A percentile compares a stretch with the other conserved stretches of the same genome.
phyloP scores from a whole-genome alignment of 2,113 vertebrate species.

The Perca schrenkii region DNA sequence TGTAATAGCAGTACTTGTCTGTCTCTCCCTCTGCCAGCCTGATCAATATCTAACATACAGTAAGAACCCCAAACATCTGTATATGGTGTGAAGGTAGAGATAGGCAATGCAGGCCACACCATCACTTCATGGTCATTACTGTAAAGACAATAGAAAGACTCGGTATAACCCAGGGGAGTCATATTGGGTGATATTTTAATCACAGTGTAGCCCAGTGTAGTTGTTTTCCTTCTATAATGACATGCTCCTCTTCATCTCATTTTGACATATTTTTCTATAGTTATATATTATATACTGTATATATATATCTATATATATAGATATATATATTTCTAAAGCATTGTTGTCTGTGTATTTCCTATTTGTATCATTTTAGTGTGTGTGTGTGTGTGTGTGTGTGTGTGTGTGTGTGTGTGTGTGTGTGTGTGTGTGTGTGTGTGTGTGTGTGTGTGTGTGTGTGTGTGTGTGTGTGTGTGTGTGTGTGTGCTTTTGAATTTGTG shows the following conservation, averaged over 20 bases:
- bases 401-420: too few relatives aligned
- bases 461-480: background rate
- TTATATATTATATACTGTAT: too few relatives aligned
- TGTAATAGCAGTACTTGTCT: background rate
- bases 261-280: slow-evolving; percentile 9
- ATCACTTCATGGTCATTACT: slow-evolving; percentile 24
- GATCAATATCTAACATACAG: slow-evolving; percentile 59
- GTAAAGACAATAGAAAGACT: background rate
- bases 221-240: background rate
- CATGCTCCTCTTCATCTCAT: slow-evolving; percentile 1
- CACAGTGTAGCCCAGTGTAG: slow-evolving; percentile 9
- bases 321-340: background rate
- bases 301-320: too few relatives aligned
- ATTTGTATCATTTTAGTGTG: too few relatives aligned
- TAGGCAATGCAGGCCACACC: background rate
- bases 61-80: slow-evolving; percentile 21
- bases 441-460: slow-evolving; percentile 9
- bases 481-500: background rate
- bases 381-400: too few relatives aligned
- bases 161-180: background rate
- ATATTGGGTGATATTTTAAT: slow-evolving; percentile 46
- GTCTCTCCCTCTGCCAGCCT: slow-evolving; percentile 27
- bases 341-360: background rate
- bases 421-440: too few relatives aligned
- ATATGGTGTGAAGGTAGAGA: background rate